Conservation (phyloP, 2,888 invertebrate species). For the Idaea dimidiata region DNA sequence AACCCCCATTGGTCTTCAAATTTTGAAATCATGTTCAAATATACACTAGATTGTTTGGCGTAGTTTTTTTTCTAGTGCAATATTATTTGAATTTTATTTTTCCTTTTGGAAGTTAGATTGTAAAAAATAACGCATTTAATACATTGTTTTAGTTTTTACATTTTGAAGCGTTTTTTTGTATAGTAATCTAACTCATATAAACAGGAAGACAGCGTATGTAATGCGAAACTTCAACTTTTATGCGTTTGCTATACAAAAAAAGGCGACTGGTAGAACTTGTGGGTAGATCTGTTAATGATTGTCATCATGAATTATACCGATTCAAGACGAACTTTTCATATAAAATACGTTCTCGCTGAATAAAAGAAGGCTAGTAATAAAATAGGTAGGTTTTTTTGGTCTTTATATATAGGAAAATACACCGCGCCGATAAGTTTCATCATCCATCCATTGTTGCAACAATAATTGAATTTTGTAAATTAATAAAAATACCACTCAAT, state of each 20-base stretch:
- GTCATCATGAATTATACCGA: no score
- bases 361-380: no score
- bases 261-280: no score
- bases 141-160: neutral
- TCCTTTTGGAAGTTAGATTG: neutral
- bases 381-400: no score
- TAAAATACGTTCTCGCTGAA: no score
- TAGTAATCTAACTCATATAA: no score
- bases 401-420: neutral
- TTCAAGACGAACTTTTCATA: no score
- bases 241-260: no score
- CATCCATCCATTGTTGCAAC: neutral
- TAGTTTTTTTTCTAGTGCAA: conserved; percentile 16
- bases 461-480: neutral
- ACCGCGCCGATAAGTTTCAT: neutral
- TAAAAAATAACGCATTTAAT: neutral
- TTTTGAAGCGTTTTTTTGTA: neutral
- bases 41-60: conserved; percentile 33
- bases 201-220: no score
- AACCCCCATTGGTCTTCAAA: neutral
- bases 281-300: neutral
- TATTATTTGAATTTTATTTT: neutral
- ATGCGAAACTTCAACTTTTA: no score
- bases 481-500: neutral
- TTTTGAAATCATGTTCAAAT: neutral